Conservation (phyloP, 2,797 vertebrate genomes). For the Hoplostethus mediterraneus region DNA sequence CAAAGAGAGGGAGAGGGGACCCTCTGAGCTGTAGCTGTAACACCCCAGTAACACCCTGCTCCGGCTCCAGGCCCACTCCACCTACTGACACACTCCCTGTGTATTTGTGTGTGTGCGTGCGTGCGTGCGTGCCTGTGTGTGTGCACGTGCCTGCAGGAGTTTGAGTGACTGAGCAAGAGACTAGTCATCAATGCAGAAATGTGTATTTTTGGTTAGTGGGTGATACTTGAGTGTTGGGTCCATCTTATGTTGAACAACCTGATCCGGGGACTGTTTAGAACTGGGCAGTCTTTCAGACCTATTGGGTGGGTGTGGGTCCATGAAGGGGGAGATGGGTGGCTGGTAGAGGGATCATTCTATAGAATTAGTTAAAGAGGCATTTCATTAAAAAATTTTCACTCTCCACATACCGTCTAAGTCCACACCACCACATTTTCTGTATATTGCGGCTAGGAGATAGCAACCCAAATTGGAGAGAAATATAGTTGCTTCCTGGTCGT, state of each 20-base stretch:
- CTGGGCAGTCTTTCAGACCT: not conserved
- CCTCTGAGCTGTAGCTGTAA: constrained; percentile 42
- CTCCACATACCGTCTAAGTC: not conserved
- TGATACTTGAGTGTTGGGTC: constrained; percentile 11
- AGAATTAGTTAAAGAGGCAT: constrained; percentile 2
- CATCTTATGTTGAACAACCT: constrained; percentile 15
- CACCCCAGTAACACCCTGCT: constrained; percentile 14
- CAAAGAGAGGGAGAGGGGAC: constrained; percentile 39
- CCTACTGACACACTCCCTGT: constrained; percentile 58
- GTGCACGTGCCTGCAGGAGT: constrained; percentile 30
- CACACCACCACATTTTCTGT: constrained; percentile 2
- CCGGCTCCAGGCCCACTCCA: constrained; percentile 51
- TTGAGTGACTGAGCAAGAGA: constrained; percentile 35
- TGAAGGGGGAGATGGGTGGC: too few relatives aligned
- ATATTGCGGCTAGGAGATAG: too few relatives aligned
- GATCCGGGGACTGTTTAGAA: constrained; percentile 4
- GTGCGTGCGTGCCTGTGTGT: constrained; percentile 8
- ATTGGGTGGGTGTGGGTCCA: too few relatives aligned
- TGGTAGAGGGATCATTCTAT: not conserved
- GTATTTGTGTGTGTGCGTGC: constrained; percentile 43
- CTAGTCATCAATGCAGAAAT: constrained; percentile 36
- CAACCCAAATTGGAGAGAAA: too few relatives aligned
- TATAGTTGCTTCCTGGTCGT: not conserved
- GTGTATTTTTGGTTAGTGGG: constrained; percentile 23
- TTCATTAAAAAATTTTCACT: constrained; percentile 15